Evolutionary conservation across 2,797 vertebrate species (phyloP).

Genomic region (Cossypha caffra): DNA sequence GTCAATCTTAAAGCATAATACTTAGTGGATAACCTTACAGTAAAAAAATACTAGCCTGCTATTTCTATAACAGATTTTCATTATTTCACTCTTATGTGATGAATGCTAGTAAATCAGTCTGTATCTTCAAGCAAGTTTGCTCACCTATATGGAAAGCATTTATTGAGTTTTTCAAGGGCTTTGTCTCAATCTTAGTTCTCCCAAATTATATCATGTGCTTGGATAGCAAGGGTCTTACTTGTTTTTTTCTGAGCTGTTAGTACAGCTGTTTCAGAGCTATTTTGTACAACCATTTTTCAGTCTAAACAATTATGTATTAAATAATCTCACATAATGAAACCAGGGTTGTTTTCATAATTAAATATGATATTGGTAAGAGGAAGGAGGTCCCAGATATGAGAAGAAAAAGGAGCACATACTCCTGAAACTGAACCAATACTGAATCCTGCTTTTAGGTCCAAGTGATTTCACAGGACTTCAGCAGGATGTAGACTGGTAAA

Average conservation of each 20-base stretch:
- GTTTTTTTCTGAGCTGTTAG: not conserved
- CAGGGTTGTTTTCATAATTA: not conserved
- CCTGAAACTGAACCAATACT: not conserved
- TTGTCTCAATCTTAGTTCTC: not conserved
- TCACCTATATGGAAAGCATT: not conserved
- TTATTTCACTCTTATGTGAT: not conserved
- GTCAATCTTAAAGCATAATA: not conserved
- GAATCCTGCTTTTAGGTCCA: not conserved
- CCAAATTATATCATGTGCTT: not conserved
- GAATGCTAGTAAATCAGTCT: not conserved
- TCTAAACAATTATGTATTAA: not conserved
- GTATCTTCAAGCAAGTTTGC: not conserved
- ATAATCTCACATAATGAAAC: not conserved
- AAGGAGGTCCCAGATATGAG: not conserved
- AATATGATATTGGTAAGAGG: rapidly evolving
- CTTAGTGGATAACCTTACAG: not conserved
- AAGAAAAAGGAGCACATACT: not conserved
- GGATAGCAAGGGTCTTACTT: not conserved
- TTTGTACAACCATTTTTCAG: not conserved
- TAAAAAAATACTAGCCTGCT: not conserved
- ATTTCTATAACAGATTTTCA: not conserved
- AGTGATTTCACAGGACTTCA: not conserved
- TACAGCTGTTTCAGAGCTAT: not conserved
- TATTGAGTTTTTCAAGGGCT: not conserved
- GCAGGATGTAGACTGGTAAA: not conserved